Evolutionary conservation across 1,140 invertebrate species (phyloP), one percentile per base, ranked within the genome.

Genomic region (Zaprionus nigranus): DNA sequence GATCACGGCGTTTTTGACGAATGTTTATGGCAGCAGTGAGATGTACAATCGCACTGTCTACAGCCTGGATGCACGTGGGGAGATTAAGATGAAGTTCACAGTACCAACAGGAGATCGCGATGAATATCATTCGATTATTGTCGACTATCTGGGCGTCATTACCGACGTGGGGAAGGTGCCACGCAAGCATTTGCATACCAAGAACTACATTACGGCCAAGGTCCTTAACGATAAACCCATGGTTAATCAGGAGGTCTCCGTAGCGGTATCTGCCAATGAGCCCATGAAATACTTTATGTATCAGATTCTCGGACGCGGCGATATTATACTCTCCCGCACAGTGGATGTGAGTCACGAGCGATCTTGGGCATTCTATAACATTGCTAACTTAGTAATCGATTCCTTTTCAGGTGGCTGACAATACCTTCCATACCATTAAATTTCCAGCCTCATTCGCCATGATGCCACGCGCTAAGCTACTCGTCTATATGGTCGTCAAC

Each of bases 221-320:
- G 85, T 98, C 3, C 93, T 95, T 75, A 96, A 96, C 0, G 94
- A 95, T 66, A 95, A 94, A 40, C 95, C 96, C 1, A 94, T 93
- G 58, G 95, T 96, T 61, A 97, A 97, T 78, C 94, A 95, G 74
- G 96, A 98, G 71, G 94, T 98, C n/a, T 94, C 96, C 62, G 95
- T 98, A 24, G 94, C 96, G 73, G 95, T 99, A 0, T 96, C 97
- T 69, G 96, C 97, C 2, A 98, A 97, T 0, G 95, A 96, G 81
- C 95, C 95, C 2, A 93, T 99, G 92, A 95, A 95, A 69, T 95
- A 97, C 75, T 94, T 97, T 20, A 96, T 95, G 80, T 98, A 97
- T 87, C 95, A 98, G 87, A 94, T 99, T 43, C 94, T 99, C 65
- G 97, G 97, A 15, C 94, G 98, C 36, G 98, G 98, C 2, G 96